Evolutionary conservation across 1,140 invertebrate species (phyloP).

Genomic region (Heterodera carotae): DNA sequence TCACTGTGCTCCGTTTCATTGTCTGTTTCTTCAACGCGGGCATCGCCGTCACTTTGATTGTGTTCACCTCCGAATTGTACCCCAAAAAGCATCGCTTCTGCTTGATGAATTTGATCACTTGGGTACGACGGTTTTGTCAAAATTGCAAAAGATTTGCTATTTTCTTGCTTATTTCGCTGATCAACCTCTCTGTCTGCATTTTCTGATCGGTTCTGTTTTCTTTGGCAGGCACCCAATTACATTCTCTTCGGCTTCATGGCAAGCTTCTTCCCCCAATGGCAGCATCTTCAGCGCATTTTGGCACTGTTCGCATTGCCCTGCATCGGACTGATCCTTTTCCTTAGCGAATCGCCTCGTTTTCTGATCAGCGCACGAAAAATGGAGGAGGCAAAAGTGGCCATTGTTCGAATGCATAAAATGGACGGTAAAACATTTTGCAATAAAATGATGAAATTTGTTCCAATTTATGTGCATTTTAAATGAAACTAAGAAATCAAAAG

Average conservation of each 20-base stretch:
- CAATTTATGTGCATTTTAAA: not conserved
- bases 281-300: conserved; percentile 33
- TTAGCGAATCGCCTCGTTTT: conserved; percentile 55
- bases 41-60: conserved; percentile 48
- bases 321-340: conserved; percentile 46
- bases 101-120: conserved; percentile 50
- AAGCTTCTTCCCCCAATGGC: conserved; percentile 45
- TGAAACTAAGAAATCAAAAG: too few relatives aligned
- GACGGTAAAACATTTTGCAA: conserved; percentile 15
- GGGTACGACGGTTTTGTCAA: conserved; percentile 18
- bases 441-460: not conserved
- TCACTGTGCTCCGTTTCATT: conserved; percentile 51
- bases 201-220: not conserved
- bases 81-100: conserved; percentile 54
- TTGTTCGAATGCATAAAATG: conserved; percentile 35
- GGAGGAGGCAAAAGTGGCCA: conserved; percentile 52
- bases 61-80: conserved; percentile 52
- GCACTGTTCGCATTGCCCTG: conserved; percentile 47
- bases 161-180: too few relatives aligned
- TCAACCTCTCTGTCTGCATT: not conserved
- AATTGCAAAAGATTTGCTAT: not conserved
- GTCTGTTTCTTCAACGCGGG: conserved; percentile 55
- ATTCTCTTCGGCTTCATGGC: conserved; percentile 46
- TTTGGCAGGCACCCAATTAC: conserved; percentile 13
- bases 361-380: conserved; percentile 54